Evolutionary conservation across 1,140 invertebrate species (phyloP).

Genomic region (Panonychus citri): DNA sequence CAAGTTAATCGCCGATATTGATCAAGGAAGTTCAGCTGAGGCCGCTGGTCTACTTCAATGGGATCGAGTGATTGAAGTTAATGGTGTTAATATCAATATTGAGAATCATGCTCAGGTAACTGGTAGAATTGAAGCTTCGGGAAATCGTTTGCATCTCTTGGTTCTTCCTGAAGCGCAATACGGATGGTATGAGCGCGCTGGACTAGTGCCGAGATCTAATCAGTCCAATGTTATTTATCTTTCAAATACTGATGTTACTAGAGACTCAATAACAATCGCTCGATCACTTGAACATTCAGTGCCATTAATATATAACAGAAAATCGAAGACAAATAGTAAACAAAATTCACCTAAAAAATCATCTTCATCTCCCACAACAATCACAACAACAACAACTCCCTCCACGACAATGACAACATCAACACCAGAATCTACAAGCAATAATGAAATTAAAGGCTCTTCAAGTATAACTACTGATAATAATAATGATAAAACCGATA

Average conservation of each 20-base stretch:
- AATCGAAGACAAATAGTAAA: no score
- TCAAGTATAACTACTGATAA: no score
- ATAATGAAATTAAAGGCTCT: no score
- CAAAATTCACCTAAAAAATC: no score
- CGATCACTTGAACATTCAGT: background rate
- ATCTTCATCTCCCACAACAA: no score
- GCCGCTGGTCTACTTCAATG: background rate
- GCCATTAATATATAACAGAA: no score
- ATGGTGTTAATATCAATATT: background rate
- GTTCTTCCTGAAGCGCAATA: background rate
- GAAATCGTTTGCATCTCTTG: background rate
- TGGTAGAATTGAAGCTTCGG: background rate
- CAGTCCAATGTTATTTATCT: conserved; percentile 1
- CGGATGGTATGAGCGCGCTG: background rate
- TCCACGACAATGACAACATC: no score
- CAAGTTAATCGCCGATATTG: background rate
- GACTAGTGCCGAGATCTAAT: background rate
- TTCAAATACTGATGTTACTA: background rate
- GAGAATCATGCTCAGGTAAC: background rate
- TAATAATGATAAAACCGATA: no score
- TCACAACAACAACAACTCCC: no score
- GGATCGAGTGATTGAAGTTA: background rate
- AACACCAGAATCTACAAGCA: no score
- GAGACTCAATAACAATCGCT: background rate
- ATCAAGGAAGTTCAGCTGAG: background rate